Conservation (phyloP, 2,888 invertebrate species). For the Ormyrus pomaceus region DNA sequence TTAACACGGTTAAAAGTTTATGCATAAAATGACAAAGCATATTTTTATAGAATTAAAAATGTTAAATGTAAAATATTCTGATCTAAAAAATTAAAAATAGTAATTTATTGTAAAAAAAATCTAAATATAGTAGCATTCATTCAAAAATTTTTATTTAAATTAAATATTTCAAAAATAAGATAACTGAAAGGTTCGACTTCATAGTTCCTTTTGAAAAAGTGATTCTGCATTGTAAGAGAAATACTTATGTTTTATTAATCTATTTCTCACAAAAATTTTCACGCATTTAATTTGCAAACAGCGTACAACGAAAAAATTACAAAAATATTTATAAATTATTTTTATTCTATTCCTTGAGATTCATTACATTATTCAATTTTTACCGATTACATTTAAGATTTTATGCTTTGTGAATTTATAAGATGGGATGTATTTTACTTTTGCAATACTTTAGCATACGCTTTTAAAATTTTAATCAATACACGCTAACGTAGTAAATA, state of each 20-base stretch:
- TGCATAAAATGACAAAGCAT: too few species aligned
- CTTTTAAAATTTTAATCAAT: conserved; percentile 37
- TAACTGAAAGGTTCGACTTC: neutral
- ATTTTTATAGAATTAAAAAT: too few species aligned
- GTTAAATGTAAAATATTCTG: too few species aligned
- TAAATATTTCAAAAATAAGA: conserved; percentile 42
- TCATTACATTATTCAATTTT: conserved; percentile 13
- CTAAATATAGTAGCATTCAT: too few species aligned
- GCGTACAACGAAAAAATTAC: neutral
- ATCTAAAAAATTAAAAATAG: too few species aligned
- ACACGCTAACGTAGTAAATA: conserved; percentile 25
- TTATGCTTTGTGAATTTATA: conserved; percentile 18
- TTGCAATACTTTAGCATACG: conserved; percentile 33
- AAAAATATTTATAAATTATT: neutral
- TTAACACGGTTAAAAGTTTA: too few species aligned
- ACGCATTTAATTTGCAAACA: conserved; percentile 17
- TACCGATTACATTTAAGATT: conserved; percentile 29
- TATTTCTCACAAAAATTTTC: neutral
- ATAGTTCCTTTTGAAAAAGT: conserved; percentile 18
- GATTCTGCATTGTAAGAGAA: neutral
- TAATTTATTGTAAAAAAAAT: too few species aligned
- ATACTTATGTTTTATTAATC: conserved; percentile 11
- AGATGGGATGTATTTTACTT: conserved; percentile 37
- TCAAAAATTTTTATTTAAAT: neutral
- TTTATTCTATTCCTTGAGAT: conserved; percentile 33